phyloP scores from a whole-genome alignment of 1,140 invertebrate species.

The Phymorhynchus buccinoides region DNA sequence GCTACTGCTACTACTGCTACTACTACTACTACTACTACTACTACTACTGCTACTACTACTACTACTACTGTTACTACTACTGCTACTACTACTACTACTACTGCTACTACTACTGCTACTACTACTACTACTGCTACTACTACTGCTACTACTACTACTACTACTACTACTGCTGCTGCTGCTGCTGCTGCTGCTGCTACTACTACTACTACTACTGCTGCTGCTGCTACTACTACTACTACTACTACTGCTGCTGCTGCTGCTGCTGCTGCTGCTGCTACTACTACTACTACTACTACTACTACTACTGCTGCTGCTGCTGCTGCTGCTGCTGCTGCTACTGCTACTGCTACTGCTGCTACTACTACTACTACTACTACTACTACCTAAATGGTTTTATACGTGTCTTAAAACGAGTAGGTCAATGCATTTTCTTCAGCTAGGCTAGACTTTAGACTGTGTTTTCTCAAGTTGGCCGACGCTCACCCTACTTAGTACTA shows the following conservation, averaged over 20 bases:
- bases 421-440: too few relatives aligned
- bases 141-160: constrained; percentile 17
- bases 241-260: not conserved
- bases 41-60: constrained; percentile 21
- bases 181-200: not conserved
- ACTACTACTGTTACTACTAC: constrained; percentile 28
- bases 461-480: too few relatives aligned
- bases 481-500: too few relatives aligned
- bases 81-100: constrained; percentile 10
- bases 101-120: constrained; percentile 27
- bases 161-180: not conserved
- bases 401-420: too few relatives aligned
- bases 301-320: too few relatives aligned
- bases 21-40: not conserved
- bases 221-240: not conserved
- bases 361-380: too few relatives aligned
- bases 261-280: too few relatives aligned
- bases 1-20: not conserved
- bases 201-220: not conserved
- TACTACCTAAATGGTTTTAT: too few relatives aligned
- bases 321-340: too few relatives aligned
- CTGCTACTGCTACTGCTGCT: constrained; percentile 3
- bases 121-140: constrained; percentile 20
- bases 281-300: constrained; percentile 16
- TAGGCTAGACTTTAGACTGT: too few relatives aligned